A percentile compares a stretch with the other conserved stretches of the same genome.
Evolutionary conservation across 2,797 vertebrate genomes (phyloP).

Genomic region (Lacerta agilis): DNA sequence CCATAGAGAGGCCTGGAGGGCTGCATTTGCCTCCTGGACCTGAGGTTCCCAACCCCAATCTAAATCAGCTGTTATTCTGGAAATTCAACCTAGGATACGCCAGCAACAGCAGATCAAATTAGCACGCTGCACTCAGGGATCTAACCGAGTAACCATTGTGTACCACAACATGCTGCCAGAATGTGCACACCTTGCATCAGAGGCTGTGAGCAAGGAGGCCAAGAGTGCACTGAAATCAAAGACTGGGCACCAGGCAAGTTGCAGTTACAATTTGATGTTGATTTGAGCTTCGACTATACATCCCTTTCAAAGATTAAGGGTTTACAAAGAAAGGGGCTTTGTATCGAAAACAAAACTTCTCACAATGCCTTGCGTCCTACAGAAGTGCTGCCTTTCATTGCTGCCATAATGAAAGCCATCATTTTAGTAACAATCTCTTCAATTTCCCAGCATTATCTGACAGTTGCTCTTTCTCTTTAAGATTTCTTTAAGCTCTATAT

Average conservation of each 20-base stretch:
- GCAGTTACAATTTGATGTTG: background rate
- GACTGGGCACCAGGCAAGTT: background rate
- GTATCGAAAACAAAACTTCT: background rate
- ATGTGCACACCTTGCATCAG: background rate
- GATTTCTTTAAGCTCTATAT: conserved; percentile 22
- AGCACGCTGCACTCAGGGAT: no score
- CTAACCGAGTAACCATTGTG: no score
- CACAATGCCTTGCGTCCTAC: background rate
- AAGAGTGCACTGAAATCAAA: background rate
- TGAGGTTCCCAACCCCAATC: no score
- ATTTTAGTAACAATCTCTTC: conserved; percentile 47
- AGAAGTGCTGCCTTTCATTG: background rate
- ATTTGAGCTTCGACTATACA: background rate
- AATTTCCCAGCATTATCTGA: conserved; percentile 33
- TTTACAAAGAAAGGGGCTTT: background rate
- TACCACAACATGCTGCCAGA: no score
- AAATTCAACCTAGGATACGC: no score
- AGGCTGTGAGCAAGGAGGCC: background rate
- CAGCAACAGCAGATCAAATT: no score
- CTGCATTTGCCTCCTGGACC: no score
- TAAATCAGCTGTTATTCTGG: no score
- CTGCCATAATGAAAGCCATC: no score
- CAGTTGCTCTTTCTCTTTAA: conserved; percentile 24
- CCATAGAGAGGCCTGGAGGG: no score
- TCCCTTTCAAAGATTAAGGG: background rate